phyloP scores from a whole-genome alignment of 1,140 invertebrate genomes.

The Neodiprion lecontei region DNA sequence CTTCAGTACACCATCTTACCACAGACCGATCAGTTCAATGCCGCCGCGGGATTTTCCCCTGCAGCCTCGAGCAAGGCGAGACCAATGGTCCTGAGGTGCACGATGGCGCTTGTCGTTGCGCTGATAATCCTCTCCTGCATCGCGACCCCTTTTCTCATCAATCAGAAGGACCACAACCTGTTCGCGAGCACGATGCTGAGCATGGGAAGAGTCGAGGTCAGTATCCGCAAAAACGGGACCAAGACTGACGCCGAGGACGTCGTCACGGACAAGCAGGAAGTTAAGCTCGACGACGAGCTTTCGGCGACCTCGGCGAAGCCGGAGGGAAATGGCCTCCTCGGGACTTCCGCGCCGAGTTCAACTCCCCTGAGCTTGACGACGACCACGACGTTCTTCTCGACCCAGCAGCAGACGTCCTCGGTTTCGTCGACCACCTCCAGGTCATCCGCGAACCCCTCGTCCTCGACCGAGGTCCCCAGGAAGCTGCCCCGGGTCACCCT shows the following conservation, averaged over 20 bases:
- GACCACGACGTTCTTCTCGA: not conserved
- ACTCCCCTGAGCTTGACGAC: not conserved
- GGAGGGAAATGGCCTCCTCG: not conserved
- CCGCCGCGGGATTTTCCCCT: conserved; percentile 60
- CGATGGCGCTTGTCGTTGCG: conserved; percentile 32
- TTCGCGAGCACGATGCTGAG: conserved; percentile 37
- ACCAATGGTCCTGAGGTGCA: conserved; percentile 31
- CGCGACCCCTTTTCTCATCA: conserved; percentile 37
- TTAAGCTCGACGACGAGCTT: not conserved
- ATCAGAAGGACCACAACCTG: conserved; percentile 40
- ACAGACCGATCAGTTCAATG: conserved; percentile 69
- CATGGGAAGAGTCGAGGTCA: conserved; percentile 24
- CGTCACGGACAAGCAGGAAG: not conserved
- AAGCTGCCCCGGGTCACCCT: conserved; percentile 48
- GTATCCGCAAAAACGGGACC: not conserved
- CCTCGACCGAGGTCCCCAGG: conserved; percentile 27
- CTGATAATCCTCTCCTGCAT: conserved; percentile 38
- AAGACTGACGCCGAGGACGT: not conserved
- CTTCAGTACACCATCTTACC: conserved; percentile 77
- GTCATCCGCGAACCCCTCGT: not conserved
- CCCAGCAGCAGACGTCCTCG: not conserved
- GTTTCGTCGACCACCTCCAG: not conserved
- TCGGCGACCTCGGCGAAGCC: not conserved
- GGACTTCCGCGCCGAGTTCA: not conserved
- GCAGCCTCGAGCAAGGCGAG: conserved; percentile 23